Conservation (phyloP, 1,140 invertebrate species). For the Lordiphosa mommai region DNA sequence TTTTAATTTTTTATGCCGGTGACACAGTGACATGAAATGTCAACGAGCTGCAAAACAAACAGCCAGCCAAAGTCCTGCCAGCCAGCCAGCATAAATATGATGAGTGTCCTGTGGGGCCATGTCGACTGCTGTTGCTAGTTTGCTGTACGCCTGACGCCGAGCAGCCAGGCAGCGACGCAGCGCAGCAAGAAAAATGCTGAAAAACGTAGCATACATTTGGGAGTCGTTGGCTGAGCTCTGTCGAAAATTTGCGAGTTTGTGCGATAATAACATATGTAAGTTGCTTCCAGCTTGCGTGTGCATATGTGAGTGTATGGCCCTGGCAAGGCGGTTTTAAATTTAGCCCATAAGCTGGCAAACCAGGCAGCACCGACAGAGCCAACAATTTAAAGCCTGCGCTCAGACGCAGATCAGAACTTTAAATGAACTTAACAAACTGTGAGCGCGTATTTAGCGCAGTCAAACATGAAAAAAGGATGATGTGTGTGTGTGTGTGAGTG, state of each 20-base stretch:
- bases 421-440: constrained; percentile 63
- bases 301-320: constrained; percentile 20
- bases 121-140: constrained; percentile 12
- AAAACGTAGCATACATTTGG: constrained; percentile 73
- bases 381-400: constrained; percentile 55
- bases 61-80: constrained; percentile 28
- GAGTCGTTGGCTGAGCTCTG: constrained; percentile 49
- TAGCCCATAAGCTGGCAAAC: constrained; percentile 53
- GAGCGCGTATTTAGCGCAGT: constrained; percentile 43
- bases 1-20: constrained; percentile 73
- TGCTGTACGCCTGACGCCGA: constrained; percentile 17
- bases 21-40: constrained; percentile 75
- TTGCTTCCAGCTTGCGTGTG: constrained; percentile 36
- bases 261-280: constrained; percentile 76
- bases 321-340: constrained; percentile 59
- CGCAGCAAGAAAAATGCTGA: constrained; percentile 51
- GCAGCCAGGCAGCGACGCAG: constrained; percentile 11
- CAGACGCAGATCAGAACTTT: constrained; percentile 59
- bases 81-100: constrained; percentile 56
- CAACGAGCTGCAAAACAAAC: constrained; percentile 73
- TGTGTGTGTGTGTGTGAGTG: constrained; percentile 5
- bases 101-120: constrained; percentile 55
- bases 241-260: constrained; percentile 74
- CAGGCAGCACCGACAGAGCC: not conserved
- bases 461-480: constrained; percentile 38